Base-by-base conservation (phyloP, 2,888 invertebrate genomes). In the Coenonympha glycerion region DNA sequence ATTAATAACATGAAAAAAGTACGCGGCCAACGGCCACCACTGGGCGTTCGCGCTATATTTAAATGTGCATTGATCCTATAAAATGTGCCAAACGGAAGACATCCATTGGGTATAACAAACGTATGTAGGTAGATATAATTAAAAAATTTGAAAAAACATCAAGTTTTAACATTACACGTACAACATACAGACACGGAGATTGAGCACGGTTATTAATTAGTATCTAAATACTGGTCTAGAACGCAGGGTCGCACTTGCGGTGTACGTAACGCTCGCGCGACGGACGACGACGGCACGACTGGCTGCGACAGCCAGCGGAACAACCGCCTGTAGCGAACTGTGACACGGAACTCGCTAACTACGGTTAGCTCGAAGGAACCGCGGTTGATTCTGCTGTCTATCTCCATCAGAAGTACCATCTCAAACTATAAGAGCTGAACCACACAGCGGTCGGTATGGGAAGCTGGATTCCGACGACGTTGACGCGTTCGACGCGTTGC, bases 51-150 rank as follows among this genome's bases (percentile, higher is more conserved):
- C 49, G 54, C 53, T 53, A 53, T 53, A 75, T 75, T 79, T 78
- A 77, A 81, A 75, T 76, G 86, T 88, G 88, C 85, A 73, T 71
- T 69, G 72, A 78, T 69, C 71, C 73, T 79, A 79, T 76, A 76
- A 78, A 82, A 79, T 74, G 87, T 88, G 87, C 83, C 77, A 62
- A 88, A 88, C 87, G 88, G 88, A 88, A 88, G 88, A 88, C 88
- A 77, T 84, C 81, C 69, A 95, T 88, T 95, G 95, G 77, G 95
- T 51, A 55, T 96, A 88, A 96, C 92, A 89, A 95, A 96, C 89
- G 95, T 92, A 90, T 94, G 91, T 95, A 95, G 69, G 73, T 56
- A 57, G 53, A 52, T 62, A 59, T 53, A 63, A 59, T 76, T 69
- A 60, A 77, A 71, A 68, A 76, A n/a, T n/a, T 75, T 74, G 66